A percentile compares a stretch with the other conserved stretches of the same genome.
phyloP scores from a whole-genome alignment of 2,113 vertebrate species.

The Oncorhynchus mykiss region DNA sequence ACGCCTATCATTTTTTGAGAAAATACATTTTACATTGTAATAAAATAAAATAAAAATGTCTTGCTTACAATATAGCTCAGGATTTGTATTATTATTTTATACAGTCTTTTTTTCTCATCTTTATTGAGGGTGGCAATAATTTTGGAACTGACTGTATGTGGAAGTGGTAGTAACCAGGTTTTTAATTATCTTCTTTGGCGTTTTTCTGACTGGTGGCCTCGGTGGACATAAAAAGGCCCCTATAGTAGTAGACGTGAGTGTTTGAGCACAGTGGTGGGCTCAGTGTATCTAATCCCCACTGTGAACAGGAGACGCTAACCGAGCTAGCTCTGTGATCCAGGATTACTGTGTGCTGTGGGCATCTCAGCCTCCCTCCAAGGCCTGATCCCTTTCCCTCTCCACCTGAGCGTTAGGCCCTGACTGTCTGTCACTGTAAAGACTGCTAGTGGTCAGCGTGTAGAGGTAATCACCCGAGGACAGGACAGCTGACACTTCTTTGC shows the following conservation, averaged over 20 bases:
- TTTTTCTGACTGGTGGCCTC: neutral
- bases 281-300: conserved; percentile 59
- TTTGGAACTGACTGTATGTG: too few relatives aligned
- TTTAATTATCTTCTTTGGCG: too few relatives aligned
- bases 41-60: too few relatives aligned
- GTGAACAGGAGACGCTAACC: conserved; percentile 60
- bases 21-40: too few relatives aligned
- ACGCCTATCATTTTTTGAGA: too few relatives aligned
- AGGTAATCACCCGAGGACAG: neutral
- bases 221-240: neutral
- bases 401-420: conserved; percentile 22
- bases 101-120: too few relatives aligned
- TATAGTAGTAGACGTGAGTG: conserved; percentile 44
- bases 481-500: conserved; percentile 31
- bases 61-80: too few relatives aligned
- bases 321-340: conserved; percentile 65
- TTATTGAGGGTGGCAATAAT: too few relatives aligned
- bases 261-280: conserved; percentile 58
- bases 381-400: conserved; percentile 38
- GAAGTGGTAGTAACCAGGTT: too few relatives aligned
- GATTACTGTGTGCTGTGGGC: conserved; percentile 57
- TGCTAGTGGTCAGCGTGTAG: conserved; percentile 36
- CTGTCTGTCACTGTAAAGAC: conserved; percentile 9
- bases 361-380: conserved; percentile 41
- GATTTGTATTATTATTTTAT: too few relatives aligned